Evolutionary conservation across 2,113 vertebrate genomes (phyloP), one percentile per base, ranked within the genome.

Genomic region (Sander vitreus): DNA sequence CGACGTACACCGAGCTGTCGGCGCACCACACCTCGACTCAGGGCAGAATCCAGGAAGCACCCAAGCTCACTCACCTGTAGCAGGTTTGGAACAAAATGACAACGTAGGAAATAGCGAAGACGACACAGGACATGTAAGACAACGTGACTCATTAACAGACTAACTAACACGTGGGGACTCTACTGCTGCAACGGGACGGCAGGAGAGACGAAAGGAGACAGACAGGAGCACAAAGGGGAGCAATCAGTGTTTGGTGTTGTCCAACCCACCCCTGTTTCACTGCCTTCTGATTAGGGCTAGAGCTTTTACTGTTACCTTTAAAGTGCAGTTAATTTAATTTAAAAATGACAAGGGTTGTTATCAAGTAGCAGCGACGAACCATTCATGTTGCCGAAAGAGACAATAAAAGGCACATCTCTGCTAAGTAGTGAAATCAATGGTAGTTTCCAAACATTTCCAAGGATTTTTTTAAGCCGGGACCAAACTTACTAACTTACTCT

Each of bases 51-150:
- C 98, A 99, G 95, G 98, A 99, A 96, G 98, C 97, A 91, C 98
- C 98, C 96, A 99, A 99, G 93, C 94, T 99, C 94, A 99, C 98
- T 91, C 98, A 99, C 95, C 97, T 99, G 98, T 99, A 97, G 97
- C 94, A 92, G 93, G 90, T 93, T 91, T 93, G 93, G 86, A 92
- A 89, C 75, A 88, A 85, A 88, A 76, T 60, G 64, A 86, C 59
- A 67, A 80, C 72, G 73, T 81, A 89, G 74, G 78, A 85, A 80
- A 50, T 86, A 84, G 67, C 73, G 83, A 90, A 75, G 79, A 90
- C 50, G 14, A 79, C 78, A 74, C 53, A 74, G 39, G 88, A 86
- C 47, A 73, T 69, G 64, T 82, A 53, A 91, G 84, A 74, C 9
- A 51, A 93, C 79, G 21, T 18, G 71, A 93, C 88, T 80, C 85